Evolutionary conservation across 2,113 vertebrate species (phyloP), one percentile per base, ranked within the genome.

Genomic region (Sinocyclocheilus anophthalmus): DNA sequence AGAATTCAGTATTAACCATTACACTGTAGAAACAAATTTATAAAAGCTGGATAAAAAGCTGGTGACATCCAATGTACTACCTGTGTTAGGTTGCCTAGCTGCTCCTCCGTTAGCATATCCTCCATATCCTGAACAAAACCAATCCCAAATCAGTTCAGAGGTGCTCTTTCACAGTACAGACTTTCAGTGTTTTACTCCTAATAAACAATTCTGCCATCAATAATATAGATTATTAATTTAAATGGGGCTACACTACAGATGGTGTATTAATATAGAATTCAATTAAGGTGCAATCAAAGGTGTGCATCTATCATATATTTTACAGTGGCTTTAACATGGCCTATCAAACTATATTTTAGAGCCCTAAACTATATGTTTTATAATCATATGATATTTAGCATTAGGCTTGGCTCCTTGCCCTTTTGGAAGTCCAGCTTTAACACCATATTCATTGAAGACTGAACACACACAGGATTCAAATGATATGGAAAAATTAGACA

Each of bases 41-140:
- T 45, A 5, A 37, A 37, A 37, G 37, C 42, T 45, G 9, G 8
- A 45, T 45, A 45, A 45, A 45, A 45, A 45, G 42, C 50, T 76
- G 24, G 24, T 77, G 45, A 53, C 75, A 53, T 77, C 3, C 1
- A 79, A 2, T 77, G 26, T 20, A 22, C 57, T 81, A 86, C 85
- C 82, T 70, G 69, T 48, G 81, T 70, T 76, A 18, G 67, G 69
- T 24, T 82, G 76, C 1, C 67, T 81, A 57, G 75, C 13, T 67
- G 16, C 42, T 45, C 73, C 87, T 73, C 4, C 22, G 30, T 83
- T 88, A 26, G 84, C 70, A 63, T 83, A 79, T 76, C 85, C 81
- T 26, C 77, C 85, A 72, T 81, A 77, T 77, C 88, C 88, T 88
- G 69, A 67, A 84, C 1, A 57, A n/a, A 79, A 45, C 5, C n/a